Evolutionary conservation across 2,113 vertebrate genomes (phyloP), one percentile per base, ranked within the genome.

Genomic region (Tetrax tetrax): DNA sequence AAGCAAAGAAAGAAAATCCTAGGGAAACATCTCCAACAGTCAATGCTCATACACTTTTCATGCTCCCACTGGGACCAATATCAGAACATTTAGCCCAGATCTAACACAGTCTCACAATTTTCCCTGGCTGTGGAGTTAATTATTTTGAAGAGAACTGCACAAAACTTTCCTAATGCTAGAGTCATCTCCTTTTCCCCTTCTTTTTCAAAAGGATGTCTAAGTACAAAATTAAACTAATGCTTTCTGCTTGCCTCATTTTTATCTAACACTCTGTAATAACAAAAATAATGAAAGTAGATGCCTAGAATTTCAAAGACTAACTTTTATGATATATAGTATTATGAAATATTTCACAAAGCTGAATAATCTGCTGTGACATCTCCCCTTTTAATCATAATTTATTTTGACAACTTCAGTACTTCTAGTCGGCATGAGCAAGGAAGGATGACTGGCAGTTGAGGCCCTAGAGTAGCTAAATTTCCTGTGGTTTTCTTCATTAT

Each of bases 401-500:
- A 90, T 86, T 93, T 81, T 91, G 77, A 89, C 91, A 92, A 80
- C 71, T 61, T 84, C 4, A 5, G 64, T 77, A 47, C 82, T 90
- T 90, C 79, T 47, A 65, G 37, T 22, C 94, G 79, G 85, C 87
- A 43, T 17, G 13, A 87, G 79, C 70, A 76, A 93, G 86, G 53
- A 88, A 61, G 33, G 37, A 66, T 95, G 79, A 75, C 31, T 86
- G 84, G 84, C 86, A 93, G n/a, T 5, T 56, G 38, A 95, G 57
- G 72, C 53, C 81, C 69, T 56, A 24, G 29, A 91, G 89, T 78
- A 66, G 33, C 60, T 93, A 35, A 16, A 84, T 85, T 93, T 95
- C 77, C 77, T 76, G 27, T 81, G 60, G 38, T 81, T 89, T 83
- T 66, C 89, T 95, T 96, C 89, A 84, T 89, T 95, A 87, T 10